Percentiles rank a stretch among this genome's conserved stretches.
phyloP scores from a whole-genome alignment of 1,140 invertebrate genomes.

The Drosophila lowei region DNA sequence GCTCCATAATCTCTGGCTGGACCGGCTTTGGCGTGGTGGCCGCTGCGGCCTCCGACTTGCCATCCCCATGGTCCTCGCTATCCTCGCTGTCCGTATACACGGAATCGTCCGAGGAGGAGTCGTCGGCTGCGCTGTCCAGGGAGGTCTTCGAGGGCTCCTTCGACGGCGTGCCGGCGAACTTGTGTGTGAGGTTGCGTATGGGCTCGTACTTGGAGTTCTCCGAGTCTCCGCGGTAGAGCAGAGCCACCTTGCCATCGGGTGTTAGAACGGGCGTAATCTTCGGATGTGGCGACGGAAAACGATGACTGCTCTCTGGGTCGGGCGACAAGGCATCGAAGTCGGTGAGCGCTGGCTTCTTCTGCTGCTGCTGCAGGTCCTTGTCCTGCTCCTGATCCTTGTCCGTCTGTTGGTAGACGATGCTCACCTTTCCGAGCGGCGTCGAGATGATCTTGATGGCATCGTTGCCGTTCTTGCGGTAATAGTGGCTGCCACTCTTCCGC shows the following conservation, averaged over 20 bases:
- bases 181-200: slow-evolving; percentile 80
- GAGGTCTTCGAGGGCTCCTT: slow-evolving; percentile 30
- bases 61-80: slow-evolving; percentile 23
- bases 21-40: slow-evolving; percentile 49
- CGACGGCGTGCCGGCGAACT: slow-evolving; percentile 50
- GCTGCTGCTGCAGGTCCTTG: slow-evolving; percentile 19
- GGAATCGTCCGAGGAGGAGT: slow-evolving; percentile 67
- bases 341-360: slow-evolving; percentile 70
- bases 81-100: slow-evolving; percentile 70
- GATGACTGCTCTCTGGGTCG: slow-evolving; percentile 82
- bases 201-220: slow-evolving; percentile 83
- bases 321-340: slow-evolving; percentile 82
- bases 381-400: slow-evolving; percentile 35
- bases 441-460: slow-evolving; percentile 83
- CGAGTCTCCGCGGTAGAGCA: slow-evolving; percentile 83
- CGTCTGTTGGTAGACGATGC: slow-evolving; percentile 82
- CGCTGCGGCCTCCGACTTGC: slow-evolving; percentile 17
- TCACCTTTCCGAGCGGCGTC: slow-evolving; percentile 80
- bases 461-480: slow-evolving; percentile 81
- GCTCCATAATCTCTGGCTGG: slow-evolving; percentile 61
- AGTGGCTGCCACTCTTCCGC: slow-evolving; percentile 55
- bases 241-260: slow-evolving; percentile 83
- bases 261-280: slow-evolving; percentile 83
- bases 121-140: slow-evolving; percentile 42
- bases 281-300: slow-evolving; percentile 82